phyloP scores from a whole-genome alignment of 2,888 invertebrate species.

The Melolontha melolontha region DNA sequence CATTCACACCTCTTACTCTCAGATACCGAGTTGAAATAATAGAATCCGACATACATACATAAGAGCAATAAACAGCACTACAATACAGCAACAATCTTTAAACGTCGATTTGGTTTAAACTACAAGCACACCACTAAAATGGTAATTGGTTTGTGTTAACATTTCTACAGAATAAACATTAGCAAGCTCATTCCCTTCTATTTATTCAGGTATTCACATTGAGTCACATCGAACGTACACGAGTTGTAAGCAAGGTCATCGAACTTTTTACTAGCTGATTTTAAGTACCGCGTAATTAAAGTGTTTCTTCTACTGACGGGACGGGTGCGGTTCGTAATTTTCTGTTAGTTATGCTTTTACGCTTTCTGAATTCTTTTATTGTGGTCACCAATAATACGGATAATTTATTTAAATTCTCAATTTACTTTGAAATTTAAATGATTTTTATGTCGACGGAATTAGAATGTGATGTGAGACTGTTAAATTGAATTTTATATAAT shows the following conservation, averaged over 20 bases:
- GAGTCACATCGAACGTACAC: slow-evolving; percentile 13
- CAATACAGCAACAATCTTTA: not conserved
- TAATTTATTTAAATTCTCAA: slow-evolving; percentile 17
- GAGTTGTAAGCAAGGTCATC: slow-evolving; percentile 22
- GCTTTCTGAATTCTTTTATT: slow-evolving; percentile 17
- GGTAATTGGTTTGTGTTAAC: slow-evolving; percentile 36
- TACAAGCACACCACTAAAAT: slow-evolving; percentile 23
- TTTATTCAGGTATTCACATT: slow-evolving; percentile 31
- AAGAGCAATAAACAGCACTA: not conserved
- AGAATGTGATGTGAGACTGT: too few species aligned
- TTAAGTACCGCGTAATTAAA: slow-evolving; percentile 27
- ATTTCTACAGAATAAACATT: slow-evolving; percentile 35
- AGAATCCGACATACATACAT: not conserved
- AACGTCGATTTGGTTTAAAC: slow-evolving; percentile 20
- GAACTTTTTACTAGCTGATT: slow-evolving; percentile 37
- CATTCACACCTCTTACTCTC: too few species aligned
- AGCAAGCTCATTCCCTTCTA: slow-evolving; percentile 26
- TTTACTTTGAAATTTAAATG: slow-evolving; percentile 4
- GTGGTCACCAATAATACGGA: slow-evolving; percentile 6
- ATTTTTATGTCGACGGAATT: not conserved
- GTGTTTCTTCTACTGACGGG: slow-evolving; percentile 17
- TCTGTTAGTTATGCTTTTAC: slow-evolving; percentile 17
- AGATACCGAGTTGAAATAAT: too few species aligned
- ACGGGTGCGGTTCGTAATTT: slow-evolving; percentile 26
- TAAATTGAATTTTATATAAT: too few species aligned